Evolutionary conservation across 2,113 vertebrate species (phyloP), one percentile per base, ranked within the genome.

Genomic region (Ploceus nigricollis): DNA sequence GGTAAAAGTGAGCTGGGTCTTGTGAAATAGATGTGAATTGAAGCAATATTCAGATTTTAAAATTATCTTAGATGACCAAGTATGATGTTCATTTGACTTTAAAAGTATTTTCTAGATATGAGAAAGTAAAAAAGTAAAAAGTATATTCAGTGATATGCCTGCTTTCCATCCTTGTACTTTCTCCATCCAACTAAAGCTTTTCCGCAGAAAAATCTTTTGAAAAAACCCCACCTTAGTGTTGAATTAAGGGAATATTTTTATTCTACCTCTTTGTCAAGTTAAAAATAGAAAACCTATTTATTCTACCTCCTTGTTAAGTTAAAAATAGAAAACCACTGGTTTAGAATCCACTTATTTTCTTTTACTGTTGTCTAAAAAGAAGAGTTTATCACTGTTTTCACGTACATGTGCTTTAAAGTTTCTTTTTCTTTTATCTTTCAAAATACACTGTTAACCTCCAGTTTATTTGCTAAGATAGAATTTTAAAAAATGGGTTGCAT

Each of bases 181-280:
- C 61, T 47, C 10, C 25, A 39, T 28, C 11, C 12, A 69, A 16
- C 2, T 12, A 31, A 1, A 4, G 1, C 1, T 61, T 82, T 75
- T 61, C 31, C 10, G 7, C 16, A 60, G 69, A 76, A 33, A 37
- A 54, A 8, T 8, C 2, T 24, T 24, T 28, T 5, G 13, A 66
- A 64, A 72, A 19, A 25, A 0, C 2, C 1, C 0, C 5, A 31
- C 16, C 6, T 68, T 80, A 45, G 2, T 39, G 7, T n/a, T 85
- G 30, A 54, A 24, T 39, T 27, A 50, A 70, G 5, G 19, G 8
- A 66, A 27, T 42, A 45, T 81, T 81, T 72, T 51, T 15, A 31
- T 42, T 80, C n/a, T 82, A n/a, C 6, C 3, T 19, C 13, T 25
- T 72, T 31, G 1, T 23, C 73, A 53, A 73, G 8, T 37, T 31